Evolutionary conservation across 2,888 invertebrate genomes (phyloP).

Genomic region (Pheosia gnoma): DNA sequence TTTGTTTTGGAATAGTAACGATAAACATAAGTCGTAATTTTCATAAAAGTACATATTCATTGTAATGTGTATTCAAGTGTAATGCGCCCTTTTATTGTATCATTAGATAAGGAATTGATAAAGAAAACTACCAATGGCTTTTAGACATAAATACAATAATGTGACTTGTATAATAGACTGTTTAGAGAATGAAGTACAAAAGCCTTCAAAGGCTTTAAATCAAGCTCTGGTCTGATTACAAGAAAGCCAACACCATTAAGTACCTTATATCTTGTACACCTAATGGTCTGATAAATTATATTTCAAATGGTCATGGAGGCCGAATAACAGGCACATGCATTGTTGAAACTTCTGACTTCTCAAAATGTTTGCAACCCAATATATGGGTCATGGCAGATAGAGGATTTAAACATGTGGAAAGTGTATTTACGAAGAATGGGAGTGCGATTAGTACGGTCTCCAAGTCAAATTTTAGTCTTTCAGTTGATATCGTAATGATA

Average conservation of each 20-base stretch:
- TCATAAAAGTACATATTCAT: too few relatives aligned
- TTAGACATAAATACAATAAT: conserved; percentile 40
- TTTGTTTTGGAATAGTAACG: too few relatives aligned
- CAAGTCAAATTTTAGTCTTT: too few relatives aligned
- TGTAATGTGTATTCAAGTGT: too few relatives aligned
- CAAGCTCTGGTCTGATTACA: conserved; percentile 55
- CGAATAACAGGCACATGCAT: conserved; percentile 23
- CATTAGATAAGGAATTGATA: conserved; percentile 19
- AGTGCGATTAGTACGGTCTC: conserved; percentile 6
- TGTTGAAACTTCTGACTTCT: conserved; percentile 12
- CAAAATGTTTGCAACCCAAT: conserved; percentile 3
- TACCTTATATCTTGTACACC: conserved; percentile 41
- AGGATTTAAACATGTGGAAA: conserved; percentile 15
- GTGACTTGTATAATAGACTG: conserved; percentile 54
- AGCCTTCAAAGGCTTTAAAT: conserved; percentile 45
- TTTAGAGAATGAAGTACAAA: conserved; percentile 55
- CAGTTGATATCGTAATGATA: too few relatives aligned
- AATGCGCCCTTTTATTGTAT: conserved; percentile 30
- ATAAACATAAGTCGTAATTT: too few relatives aligned
- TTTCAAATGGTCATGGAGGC: conserved; percentile 40
- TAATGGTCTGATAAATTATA: conserved; percentile 36
- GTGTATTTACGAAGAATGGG: conserved; percentile 11
- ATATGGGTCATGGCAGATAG: conserved; percentile 1
- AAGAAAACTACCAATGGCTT: conserved; percentile 36
- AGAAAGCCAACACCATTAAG: conserved; percentile 43